phyloP scores from a whole-genome alignment of 2,113 vertebrate species.

The Vidua macroura region DNA sequence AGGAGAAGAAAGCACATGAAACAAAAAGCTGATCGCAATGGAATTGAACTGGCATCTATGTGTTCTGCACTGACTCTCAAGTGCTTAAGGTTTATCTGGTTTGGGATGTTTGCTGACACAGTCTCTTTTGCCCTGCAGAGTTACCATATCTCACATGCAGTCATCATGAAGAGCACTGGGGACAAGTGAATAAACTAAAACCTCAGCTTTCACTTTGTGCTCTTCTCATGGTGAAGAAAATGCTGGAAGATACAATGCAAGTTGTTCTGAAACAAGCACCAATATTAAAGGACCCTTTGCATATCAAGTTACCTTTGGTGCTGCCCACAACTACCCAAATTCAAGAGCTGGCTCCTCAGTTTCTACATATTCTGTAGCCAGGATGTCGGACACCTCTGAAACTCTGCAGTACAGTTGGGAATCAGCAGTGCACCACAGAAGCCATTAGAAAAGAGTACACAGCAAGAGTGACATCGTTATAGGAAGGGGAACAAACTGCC shows the following conservation, averaged over 20 bases:
- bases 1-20: background rate
- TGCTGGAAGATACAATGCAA: background rate
- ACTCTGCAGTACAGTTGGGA: background rate
- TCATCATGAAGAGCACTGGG: background rate
- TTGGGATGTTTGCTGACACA: background rate
- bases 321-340: background rate
- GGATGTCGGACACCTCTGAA: background rate
- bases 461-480: background rate
- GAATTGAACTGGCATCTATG: background rate
- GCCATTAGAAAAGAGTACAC: background rate
- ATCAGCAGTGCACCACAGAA: background rate
- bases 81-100: background rate
- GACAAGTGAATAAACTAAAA: background rate
- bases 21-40: background rate
- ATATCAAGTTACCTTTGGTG: background rate
- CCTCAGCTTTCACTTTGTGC: background rate
- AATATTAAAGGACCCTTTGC: background rate
- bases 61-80: background rate
- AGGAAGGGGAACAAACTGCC: background rate
- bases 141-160: background rate
- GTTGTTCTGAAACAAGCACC: background rate
- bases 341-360: background rate
- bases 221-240: background rate
- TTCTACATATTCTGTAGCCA: background rate
- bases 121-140: background rate